These are phyloP conservation scores for Xestia sexstrigata DNA, from an alignment of 2,888 invertebrate genomes.

Conservation along the genomic window DNA sequence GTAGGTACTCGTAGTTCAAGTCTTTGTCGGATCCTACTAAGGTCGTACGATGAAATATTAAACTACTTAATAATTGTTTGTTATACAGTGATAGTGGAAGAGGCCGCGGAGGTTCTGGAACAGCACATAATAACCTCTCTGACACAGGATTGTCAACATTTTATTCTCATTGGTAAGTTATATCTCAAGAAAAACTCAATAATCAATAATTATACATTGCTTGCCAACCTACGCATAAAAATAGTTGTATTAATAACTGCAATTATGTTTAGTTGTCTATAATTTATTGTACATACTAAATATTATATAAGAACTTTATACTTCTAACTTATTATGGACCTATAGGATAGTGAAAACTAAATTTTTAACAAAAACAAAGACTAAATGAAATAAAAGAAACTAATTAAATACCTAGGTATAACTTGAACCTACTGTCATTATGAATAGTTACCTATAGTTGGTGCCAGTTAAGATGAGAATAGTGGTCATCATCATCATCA, in stretches of 20 bases:
- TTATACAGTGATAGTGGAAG: slow-evolving; percentile 94
- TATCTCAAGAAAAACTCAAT: not conserved
- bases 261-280: not conserved
- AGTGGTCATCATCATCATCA: too few species aligned
- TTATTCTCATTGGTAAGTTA: slow-evolving; percentile 94
- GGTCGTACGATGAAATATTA: not conserved
- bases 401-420: too few species aligned
- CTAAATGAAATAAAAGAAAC: too few species aligned
- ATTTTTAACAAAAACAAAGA: too few species aligned
- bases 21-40: not conserved
- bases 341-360: too few species aligned
- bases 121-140: slow-evolving; percentile 95
- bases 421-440: too few species aligned
- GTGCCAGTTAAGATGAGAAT: too few species aligned
- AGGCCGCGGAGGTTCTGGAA: slow-evolving; percentile 97
- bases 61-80: not conserved
- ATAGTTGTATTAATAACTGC: not conserved
- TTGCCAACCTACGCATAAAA: not conserved
- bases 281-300: not conserved
- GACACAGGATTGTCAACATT: slow-evolving; percentile 93
- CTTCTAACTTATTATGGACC: too few species aligned
- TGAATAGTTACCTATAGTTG: too few species aligned
- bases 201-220: not conserved
- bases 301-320: not conserved
- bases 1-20: not conserved